Percentiles rank a stretch among this genome's conserved stretches.
phyloP scores from a whole-genome alignment of 2,888 invertebrate species.

The Aphrophora alni region DNA sequence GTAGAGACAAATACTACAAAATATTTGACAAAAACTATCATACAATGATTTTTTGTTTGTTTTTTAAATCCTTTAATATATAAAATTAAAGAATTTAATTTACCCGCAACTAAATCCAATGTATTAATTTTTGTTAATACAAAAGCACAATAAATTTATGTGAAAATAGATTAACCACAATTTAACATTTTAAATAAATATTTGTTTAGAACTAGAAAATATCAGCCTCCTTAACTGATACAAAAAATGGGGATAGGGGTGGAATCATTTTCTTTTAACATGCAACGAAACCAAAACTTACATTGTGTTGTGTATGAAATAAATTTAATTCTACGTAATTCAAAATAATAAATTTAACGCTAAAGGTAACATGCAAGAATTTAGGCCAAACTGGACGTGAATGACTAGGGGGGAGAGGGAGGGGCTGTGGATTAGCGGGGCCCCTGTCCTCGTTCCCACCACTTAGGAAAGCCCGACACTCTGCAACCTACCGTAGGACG shows the following conservation, averaged over 20 bases:
- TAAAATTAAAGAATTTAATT: neutral
- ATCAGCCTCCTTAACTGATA: neutral
- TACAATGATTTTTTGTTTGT: too few species aligned
- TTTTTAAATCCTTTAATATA: neutral
- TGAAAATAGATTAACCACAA: neutral
- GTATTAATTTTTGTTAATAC: neutral
- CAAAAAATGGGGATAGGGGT: neutral
- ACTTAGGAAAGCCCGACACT: neutral
- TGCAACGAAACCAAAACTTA: too few species aligned
- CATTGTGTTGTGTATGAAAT: neutral
- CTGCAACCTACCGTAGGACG: conserved; percentile 2
- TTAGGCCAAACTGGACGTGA: conserved; percentile 9
- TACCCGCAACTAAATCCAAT: neutral
- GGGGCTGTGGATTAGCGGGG: conserved; percentile 6
- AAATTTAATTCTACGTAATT: neutral
- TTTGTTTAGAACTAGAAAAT: neutral
- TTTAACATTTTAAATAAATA: neutral
- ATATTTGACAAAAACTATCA: neutral
- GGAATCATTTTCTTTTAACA: too few species aligned
- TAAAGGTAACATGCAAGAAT: conserved; percentile 9
- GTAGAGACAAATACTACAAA: neutral
- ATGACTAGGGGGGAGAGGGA: neutral
- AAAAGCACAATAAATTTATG: neutral
- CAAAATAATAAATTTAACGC: neutral
- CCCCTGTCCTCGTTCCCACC: neutral